A percentile compares a stretch with the other conserved stretches of the same genome.
Evolutionary conservation across 2,888 invertebrate genomes (phyloP).

Genomic region (Halictus quadricinctus): DNA sequence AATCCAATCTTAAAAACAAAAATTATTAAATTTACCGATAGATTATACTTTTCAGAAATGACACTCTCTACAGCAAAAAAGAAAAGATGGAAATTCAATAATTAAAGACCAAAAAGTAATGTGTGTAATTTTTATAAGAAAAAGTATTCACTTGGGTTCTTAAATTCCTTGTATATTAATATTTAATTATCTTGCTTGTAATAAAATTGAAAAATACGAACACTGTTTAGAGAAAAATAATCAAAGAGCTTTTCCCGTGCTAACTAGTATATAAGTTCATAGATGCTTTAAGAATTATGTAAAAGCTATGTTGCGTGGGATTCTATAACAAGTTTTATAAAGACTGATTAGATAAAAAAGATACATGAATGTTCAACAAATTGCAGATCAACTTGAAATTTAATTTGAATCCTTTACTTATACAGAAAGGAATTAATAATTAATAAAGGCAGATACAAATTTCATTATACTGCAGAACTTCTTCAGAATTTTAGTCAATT

Average conservation of each 20-base stretch:
- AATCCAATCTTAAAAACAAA: conserved; percentile 25
- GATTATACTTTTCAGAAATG: conserved; percentile 2
- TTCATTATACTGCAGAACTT: conserved; percentile 17
- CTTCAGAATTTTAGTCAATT: conserved; percentile 29
- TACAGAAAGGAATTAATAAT: conserved; percentile 19
- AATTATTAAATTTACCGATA: conserved; percentile 20
- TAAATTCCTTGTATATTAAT: conserved; percentile 45
- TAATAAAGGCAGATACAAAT: conserved; percentile 29
- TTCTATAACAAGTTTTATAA: conserved; percentile 70
- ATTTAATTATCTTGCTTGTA: conserved; percentile 45
- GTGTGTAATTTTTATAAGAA: conserved; percentile 30
- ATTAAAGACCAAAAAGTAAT: conserved; percentile 21
- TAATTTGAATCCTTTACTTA: conserved; percentile 39
- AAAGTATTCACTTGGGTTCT: conserved; percentile 28
- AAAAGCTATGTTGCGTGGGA: conserved; percentile 46
- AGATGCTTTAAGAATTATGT: conserved; percentile 57
- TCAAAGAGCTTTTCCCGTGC: conserved; percentile 54
- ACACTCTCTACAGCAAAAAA: neutral
- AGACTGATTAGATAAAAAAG: conserved; percentile 74
- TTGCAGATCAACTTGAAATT: conserved; percentile 49
- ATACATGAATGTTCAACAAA: conserved; percentile 57
- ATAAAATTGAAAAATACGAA: conserved; percentile 39
- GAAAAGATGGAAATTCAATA: conserved; percentile 16
- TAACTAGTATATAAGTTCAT: conserved; percentile 61
- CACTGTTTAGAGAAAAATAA: conserved; percentile 34